Evolutionary conservation across 2,888 invertebrate species (phyloP), one percentile per base, ranked within the genome.

Genomic region (Agonopterix alstromeriana): DNA sequence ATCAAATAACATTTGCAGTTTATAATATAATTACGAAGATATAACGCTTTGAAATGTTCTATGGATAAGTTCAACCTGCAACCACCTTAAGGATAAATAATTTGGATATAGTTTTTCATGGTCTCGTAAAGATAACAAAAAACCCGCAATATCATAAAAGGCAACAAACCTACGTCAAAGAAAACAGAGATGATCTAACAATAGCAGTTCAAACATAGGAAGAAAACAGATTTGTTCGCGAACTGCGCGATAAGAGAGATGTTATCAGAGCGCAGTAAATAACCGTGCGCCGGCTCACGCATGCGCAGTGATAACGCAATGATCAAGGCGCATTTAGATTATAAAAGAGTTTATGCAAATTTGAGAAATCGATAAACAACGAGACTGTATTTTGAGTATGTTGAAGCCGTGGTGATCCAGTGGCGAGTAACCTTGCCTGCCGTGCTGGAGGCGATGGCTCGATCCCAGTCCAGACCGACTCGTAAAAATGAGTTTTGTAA

Each of bases 281-380:
- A 42, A 12, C 42, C 42, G 47, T 42, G 35, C 8, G 10, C 35
- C 40, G 14, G 38, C 38, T 42, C 41, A 42, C 47, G 47, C 47
- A 47, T 47, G 47, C 47, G 47, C 47, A 1, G 35, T 36, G 27
- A 42, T 42, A 42, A 11, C 42, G 42, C n/a, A 2, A 8, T n/a
- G n/a, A 42, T 11, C n/a, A n/a, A 10, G 42, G 10, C 42, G 9
- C 38, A 5, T 38, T n/a, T n/a, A 4, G 38, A 38, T 38, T n/a
- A 3, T 38, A 38, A 9, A 38, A 38, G 3, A 38, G n/a, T 38
- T n/a, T 1, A n/a, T 38, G 10, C n/a, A 5, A n/a, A 38, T 38
- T 38, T 38, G 3, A n/a, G n/a, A n/a, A 38, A 36, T 36, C 17
- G 17, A 3, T 17, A 17, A 2, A 17, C 4, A 0, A 17, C 17